These are phyloP conservation scores for Ostrea edulis DNA, from an alignment of 1,140 invertebrate genomes.

Conservation along the genomic window DNA sequence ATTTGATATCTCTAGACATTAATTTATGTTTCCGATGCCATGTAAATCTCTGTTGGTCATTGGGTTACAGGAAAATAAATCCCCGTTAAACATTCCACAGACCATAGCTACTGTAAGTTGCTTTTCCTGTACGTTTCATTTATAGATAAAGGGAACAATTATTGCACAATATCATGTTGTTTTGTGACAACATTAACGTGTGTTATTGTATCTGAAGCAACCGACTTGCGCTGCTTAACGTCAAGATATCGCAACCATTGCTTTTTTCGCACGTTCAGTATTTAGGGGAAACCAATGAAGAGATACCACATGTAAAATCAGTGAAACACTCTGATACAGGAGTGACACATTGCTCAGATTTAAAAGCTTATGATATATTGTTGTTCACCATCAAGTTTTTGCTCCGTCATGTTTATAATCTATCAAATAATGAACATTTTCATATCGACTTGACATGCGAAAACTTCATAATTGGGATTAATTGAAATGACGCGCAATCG, in stretches of 20 bases:
- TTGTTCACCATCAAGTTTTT: neutral
- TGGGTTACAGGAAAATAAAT: conserved; percentile 28
- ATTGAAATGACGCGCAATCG: neutral
- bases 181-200: conserved; percentile 23
- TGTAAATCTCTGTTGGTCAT: conserved; percentile 7
- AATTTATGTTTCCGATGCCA: conserved; percentile 20
- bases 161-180: conserved; percentile 39
- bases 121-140: conserved; percentile 6
- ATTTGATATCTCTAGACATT: neutral
- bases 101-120: conserved; percentile 1
- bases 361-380: too few relatives aligned
- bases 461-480: neutral
- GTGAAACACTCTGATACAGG: neutral
- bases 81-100: neutral
- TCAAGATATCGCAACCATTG: neutral
- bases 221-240: neutral
- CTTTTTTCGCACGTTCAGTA: conserved; percentile 29
- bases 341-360: neutral
- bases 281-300: neutral
- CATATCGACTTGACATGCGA: neutral
- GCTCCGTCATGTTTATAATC: neutral
- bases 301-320: conserved; percentile 13
- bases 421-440: neutral
- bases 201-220: conserved; percentile 17
- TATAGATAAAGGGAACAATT: conserved; percentile 17